Evolutionary conservation across 2,113 vertebrate genomes (phyloP).

Genomic region (Caretta caretta): DNA sequence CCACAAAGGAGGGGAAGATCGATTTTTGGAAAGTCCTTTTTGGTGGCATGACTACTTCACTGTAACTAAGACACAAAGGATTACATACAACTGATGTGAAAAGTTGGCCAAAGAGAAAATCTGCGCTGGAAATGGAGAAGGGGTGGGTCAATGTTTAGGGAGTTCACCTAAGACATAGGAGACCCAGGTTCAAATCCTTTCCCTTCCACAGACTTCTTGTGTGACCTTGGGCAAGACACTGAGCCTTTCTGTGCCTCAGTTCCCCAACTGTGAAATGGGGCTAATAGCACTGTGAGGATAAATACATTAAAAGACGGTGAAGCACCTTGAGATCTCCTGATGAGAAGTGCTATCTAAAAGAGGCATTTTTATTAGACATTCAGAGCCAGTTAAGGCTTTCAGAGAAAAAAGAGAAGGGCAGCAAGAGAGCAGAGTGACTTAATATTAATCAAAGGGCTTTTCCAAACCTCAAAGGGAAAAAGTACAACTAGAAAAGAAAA

Average conservation of each 20-base stretch:
- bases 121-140: not conserved
- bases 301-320: not conserved
- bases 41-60: not conserved
- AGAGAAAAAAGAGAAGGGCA: not conserved
- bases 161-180: not conserved
- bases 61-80: conserved; percentile 22
- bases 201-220: not conserved
- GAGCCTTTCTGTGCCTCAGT: not conserved
- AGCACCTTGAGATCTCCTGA: not conserved
- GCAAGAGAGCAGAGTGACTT: not conserved
- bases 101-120: not conserved
- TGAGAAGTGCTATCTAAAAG: not conserved
- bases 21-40: not conserved
- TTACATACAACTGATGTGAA: not conserved
- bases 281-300: not conserved
- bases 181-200: not conserved
- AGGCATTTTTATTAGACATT: not conserved
- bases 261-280: not conserved
- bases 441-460: not conserved
- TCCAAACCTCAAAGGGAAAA: not conserved
- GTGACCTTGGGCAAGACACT: not conserved
- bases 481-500: not conserved
- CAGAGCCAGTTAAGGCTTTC: not conserved
- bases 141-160: not conserved
- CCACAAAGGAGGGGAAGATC: not conserved